phyloP scores from a whole-genome alignment of 2,797 vertebrate species.

The Sebastiscus tertius region DNA sequence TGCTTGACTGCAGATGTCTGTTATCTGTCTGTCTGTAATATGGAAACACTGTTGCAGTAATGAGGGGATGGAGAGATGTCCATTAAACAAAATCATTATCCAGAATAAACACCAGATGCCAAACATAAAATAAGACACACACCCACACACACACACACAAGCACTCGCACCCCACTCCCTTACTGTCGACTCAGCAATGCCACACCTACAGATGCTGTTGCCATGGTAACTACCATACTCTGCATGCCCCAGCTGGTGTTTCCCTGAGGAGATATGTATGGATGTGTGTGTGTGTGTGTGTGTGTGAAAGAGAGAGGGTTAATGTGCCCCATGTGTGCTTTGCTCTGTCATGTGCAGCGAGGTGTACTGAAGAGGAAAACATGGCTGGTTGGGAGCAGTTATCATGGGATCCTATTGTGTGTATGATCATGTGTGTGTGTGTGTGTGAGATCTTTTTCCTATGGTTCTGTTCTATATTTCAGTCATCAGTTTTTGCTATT shows the following conservation, averaged over 20 bases:
- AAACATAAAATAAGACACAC: neutral
- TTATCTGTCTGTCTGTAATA: neutral
- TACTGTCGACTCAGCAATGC: slow-evolving; percentile 66
- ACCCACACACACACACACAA: neutral
- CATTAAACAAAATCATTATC: neutral
- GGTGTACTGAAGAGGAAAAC: slow-evolving; percentile 74
- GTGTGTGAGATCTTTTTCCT: slow-evolving; percentile 20
- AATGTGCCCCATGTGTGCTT: slow-evolving; percentile 68
- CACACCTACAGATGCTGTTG: slow-evolving; percentile 80
- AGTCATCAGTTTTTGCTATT: slow-evolving; percentile 18
- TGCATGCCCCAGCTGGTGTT: slow-evolving; percentile 69
- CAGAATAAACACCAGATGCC: slow-evolving; percentile 3
- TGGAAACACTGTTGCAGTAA: neutral
- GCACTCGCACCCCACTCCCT: slow-evolving; percentile 29
- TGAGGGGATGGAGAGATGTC: neutral
- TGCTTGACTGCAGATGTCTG: neutral
- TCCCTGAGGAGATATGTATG: slow-evolving; percentile 45
- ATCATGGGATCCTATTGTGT: slow-evolving; percentile 47
- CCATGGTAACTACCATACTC: slow-evolving; percentile 77
- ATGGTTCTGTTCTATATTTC: neutral
- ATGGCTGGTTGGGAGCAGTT: slow-evolving; percentile 65
- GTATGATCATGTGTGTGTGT: neutral
- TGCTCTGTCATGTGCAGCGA: slow-evolving; percentile 74
- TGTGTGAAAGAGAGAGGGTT: slow-evolving; percentile 61
- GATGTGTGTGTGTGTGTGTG: slow-evolving; percentile 23